Evolutionary conservation across 2,113 vertebrate genomes (phyloP).

Genomic region (Merops nubicus): DNA sequence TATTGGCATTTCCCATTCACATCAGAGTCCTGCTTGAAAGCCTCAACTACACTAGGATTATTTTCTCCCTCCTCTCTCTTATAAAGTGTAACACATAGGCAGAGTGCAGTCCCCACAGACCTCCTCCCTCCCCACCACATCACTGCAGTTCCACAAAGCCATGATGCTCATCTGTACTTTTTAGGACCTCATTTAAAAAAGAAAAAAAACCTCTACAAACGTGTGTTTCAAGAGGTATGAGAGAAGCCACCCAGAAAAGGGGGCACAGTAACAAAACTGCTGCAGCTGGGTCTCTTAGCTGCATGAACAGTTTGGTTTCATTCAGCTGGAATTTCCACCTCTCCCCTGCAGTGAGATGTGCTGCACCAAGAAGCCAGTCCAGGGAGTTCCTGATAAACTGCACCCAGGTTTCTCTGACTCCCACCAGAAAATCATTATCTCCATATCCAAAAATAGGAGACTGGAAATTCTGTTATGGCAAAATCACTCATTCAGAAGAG

Average conservation of each 20-base stretch:
- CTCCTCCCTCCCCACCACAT: not conserved
- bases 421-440: slow-evolving; percentile 44
- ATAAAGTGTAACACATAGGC: not conserved
- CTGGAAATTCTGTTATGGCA: not conserved
- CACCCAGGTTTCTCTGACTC: not conserved
- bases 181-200: not conserved
- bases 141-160: not conserved
- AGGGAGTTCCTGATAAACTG: not conserved
- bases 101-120: not conserved
- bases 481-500: slow-evolving; percentile 30
- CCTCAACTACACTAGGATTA: not conserved
- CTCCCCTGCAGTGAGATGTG: not conserved
- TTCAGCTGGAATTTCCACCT: not conserved
- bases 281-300: not conserved
- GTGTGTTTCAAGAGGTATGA: not conserved
- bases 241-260: not conserved
- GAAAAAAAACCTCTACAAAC: not conserved
- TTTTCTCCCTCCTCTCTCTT: not conserved
- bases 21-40: not conserved
- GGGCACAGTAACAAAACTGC: not conserved
- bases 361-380: not conserved
- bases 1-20: not conserved
- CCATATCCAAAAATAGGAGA: slow-evolving; percentile 29
- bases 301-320: not conserved
- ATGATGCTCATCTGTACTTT: not conserved